These are phyloP conservation scores for Albula glossodonta DNA, from an alignment of 2,113 vertebrate species.

Conservation along the genomic window DNA sequence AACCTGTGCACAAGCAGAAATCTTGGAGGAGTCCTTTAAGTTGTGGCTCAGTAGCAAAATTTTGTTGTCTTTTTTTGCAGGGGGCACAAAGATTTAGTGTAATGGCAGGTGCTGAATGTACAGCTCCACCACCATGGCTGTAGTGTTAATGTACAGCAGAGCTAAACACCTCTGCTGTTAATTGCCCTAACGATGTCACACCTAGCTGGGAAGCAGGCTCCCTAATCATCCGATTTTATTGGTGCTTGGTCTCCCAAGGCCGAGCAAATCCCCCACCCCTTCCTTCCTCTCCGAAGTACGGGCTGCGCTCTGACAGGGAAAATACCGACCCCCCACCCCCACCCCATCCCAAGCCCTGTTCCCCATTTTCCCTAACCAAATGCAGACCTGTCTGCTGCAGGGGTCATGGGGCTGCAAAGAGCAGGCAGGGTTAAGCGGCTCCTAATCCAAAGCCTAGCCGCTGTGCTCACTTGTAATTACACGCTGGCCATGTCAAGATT, in stretches of 20 bases:
- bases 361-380: conserved; percentile 14
- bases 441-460: conserved; percentile 47
- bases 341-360: conserved; percentile 7
- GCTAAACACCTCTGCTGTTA: conserved; percentile 71
- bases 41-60: too few relatives aligned
- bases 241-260: conserved; percentile 44
- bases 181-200: conserved; percentile 76
- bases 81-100: neutral
- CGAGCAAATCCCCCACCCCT: conserved; percentile 36
- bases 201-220: conserved; percentile 73
- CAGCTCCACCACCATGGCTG: conserved; percentile 37
- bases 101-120: neutral
- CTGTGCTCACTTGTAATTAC: conserved; percentile 53
- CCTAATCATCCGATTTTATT: conserved; percentile 73
- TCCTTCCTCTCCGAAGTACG: conserved; percentile 34
- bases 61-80: neutral
- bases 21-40: too few relatives aligned
- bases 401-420: conserved; percentile 39
- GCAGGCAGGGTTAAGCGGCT: conserved; percentile 51
- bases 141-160: conserved; percentile 67
- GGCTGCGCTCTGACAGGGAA: conserved; percentile 22
- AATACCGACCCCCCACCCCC: neutral
- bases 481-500: conserved; percentile 31
- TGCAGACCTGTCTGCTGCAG: conserved; percentile 45
- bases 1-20: too few relatives aligned